These are phyloP conservation scores for Epinephelus malabaricus DNA, from an alignment of 2,797 vertebrate species.

Conservation along the genomic window DNA sequence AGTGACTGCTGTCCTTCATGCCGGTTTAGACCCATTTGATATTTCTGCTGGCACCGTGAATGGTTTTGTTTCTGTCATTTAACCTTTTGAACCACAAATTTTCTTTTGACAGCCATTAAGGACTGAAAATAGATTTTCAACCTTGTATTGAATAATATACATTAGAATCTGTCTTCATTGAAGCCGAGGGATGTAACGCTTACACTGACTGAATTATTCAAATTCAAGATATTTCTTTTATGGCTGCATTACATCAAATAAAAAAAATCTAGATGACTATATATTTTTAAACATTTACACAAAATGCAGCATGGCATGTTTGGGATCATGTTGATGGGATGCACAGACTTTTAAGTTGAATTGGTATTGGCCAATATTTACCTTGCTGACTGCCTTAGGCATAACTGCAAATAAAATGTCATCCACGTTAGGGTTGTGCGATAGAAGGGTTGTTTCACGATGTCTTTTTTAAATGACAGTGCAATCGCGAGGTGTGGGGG, in stretches of 20 bases:
- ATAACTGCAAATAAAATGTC: too few relatives aligned
- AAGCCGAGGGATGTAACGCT: neutral
- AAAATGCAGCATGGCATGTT: too few relatives aligned
- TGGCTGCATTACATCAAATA: neutral
- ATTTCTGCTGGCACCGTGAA: neutral
- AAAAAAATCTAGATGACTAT: too few relatives aligned
- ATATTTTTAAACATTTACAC: too few relatives aligned
- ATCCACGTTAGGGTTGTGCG: too few relatives aligned
- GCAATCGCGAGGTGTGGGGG: too few relatives aligned
- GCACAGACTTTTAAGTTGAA: too few relatives aligned
- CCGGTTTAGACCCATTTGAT: neutral
- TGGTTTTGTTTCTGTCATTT: neutral
- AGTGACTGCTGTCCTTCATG: constrained; percentile 7
- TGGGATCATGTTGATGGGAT: too few relatives aligned
- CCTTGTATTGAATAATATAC: neutral
- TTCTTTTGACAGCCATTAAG: neutral
- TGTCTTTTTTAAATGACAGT: too few relatives aligned
- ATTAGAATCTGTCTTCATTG: neutral
- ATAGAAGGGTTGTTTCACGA: too few relatives aligned
- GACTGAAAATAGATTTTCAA: neutral
- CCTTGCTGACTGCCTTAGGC: too few relatives aligned
- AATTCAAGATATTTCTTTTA: neutral
- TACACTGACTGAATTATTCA: neutral
- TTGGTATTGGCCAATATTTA: too few relatives aligned
- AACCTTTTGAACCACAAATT: neutral